Base-by-base conservation (phyloP, 2,888 invertebrate species). In the Orthosia incerta region DNA sequence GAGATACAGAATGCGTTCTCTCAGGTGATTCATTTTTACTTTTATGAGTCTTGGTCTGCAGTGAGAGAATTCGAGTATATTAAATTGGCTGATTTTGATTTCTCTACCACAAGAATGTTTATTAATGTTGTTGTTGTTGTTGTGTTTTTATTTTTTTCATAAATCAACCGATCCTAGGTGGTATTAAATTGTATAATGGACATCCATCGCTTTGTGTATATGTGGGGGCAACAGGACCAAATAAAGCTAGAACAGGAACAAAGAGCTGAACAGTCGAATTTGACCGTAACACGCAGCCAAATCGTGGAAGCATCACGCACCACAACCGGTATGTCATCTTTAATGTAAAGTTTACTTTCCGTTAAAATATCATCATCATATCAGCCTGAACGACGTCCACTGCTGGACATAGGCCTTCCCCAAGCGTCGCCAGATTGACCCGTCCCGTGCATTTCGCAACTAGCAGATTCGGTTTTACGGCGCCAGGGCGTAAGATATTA, bases 211-310 rank as follows among this genome's bases (percentile, higher is more conserved):
- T 97, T 97, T 70, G 97, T 99, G 4, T 97, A 97, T 3, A 97
- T 98, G 93, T 99, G 99, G 99, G 98, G 98, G 15, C 98, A 98
- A 88, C 97, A 97, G 86, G 97, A 97, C 0, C 89, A 92, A 82
- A 89, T 96, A 48, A 93, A 93, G 69, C 92, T 85, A 51, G 89
- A 92, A 48, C 89, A 84, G 51, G 89, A 92, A 46, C 89, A 85
- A 64, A 26, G 84, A 64, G 64, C 62, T 56, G 91, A 89, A 1
- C 75, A 66, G 11, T 56, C 75, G 18, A 9, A 1, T 39, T 1
- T 39, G 39, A 3, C 39, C 39, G 39, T 39, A 39, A 39, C 39
- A 39, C 39, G 39, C 39, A 39, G 9, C 9, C 39, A 39, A 39
- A 31, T 7, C 9, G 39, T 9, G 9, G 39, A 9, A 9, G 0